Evolutionary conservation across 1,140 invertebrate genomes (phyloP).

Genomic region (Pseudobourletiella spinata): DNA sequence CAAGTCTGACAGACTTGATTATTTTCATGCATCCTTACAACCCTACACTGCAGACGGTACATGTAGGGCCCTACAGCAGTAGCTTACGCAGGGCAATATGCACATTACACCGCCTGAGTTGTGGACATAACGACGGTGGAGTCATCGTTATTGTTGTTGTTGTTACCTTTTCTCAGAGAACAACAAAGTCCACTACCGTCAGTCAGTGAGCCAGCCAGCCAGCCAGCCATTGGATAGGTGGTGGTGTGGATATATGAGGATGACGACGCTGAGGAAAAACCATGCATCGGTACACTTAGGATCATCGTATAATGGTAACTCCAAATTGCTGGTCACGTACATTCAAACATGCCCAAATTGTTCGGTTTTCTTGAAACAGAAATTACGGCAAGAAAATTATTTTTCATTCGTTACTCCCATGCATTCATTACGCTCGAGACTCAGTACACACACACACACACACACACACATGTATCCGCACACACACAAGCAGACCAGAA

Average conservation of each 20-base stretch:
- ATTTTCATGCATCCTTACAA: constrained; percentile 24
- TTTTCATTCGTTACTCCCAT: constrained; percentile 1
- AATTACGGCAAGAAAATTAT: constrained; percentile 19
- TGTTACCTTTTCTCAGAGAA: too few relatives aligned
- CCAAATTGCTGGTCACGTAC: constrained; percentile 24
- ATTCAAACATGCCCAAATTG: constrained; percentile 1
- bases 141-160: too few relatives aligned
- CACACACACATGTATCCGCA: too few relatives aligned
- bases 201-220: too few relatives aligned
- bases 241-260: neutral
- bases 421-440: neutral
- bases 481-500: too few relatives aligned
- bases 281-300: neutral
- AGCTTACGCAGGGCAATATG: neutral
- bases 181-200: too few relatives aligned
- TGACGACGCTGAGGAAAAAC: neutral
- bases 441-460: too few relatives aligned
- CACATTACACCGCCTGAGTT: neutral
- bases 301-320: neutral
- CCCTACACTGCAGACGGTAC: constrained; percentile 1
- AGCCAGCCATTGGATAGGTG: neutral
- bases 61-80: neutral
- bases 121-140: neutral
- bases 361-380: constrained; percentile 21
- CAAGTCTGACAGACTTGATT: constrained; percentile 27